Evolutionary conservation across 2,113 vertebrate species (phyloP).

Genomic region (Cyanocitta stelleri): DNA sequence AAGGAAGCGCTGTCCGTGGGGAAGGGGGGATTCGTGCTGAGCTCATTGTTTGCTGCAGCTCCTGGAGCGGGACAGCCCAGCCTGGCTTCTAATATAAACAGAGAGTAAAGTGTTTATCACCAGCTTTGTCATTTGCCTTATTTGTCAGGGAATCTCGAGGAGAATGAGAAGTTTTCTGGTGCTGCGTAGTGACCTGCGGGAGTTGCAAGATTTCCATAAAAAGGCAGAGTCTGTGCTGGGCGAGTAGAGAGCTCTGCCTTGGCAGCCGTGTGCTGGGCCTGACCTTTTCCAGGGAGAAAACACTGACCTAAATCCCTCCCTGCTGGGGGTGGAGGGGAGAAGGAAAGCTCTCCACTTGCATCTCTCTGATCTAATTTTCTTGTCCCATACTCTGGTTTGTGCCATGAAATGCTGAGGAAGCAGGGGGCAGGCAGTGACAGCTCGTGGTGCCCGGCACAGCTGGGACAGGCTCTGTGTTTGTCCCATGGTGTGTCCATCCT

Average conservation of each 20-base stretch:
- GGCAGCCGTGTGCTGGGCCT: slow-evolving; percentile 60
- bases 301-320: slow-evolving; percentile 49
- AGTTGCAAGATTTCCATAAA: slow-evolving; percentile 78
- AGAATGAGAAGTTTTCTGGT: slow-evolving; percentile 63
- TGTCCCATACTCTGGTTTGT: neutral
- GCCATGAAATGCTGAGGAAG: neutral
- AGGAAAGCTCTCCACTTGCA: neutral
- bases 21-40: slow-evolving; percentile 40
- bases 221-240: slow-evolving; percentile 75
- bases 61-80: slow-evolving; percentile 31
- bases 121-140: slow-evolving; percentile 62
- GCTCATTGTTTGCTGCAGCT: slow-evolving; percentile 56
- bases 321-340: neutral
- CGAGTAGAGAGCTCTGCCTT: slow-evolving; percentile 62
- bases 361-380: neutral
- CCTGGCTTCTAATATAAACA: slow-evolving; percentile 63
- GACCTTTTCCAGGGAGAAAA: slow-evolving; percentile 62
- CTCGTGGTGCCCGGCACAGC: neutral
- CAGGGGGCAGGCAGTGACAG: neutral
- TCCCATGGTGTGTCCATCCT: neutral
- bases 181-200: slow-evolving; percentile 34
- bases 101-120: slow-evolving; percentile 63
- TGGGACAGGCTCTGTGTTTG: neutral
- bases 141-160: slow-evolving; percentile 70
- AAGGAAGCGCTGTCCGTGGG: neutral